Evolutionary conservation across 2,113 vertebrate genomes (phyloP).

Genomic region (Esox niger): DNA sequence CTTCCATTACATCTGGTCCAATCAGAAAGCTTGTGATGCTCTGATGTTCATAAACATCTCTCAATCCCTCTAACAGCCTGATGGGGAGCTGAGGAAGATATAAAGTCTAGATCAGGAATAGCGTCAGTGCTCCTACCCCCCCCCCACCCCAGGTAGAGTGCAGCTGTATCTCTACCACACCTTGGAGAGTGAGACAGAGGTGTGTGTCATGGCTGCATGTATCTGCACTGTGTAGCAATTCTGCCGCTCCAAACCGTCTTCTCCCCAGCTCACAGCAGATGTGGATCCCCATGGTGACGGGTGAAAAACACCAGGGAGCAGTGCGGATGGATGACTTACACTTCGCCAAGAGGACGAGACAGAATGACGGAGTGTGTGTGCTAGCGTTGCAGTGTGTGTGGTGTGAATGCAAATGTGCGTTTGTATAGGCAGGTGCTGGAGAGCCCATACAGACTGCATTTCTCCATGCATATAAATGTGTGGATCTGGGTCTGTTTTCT

Average conservation of each 20-base stretch:
- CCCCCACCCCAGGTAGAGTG: conserved; percentile 6
- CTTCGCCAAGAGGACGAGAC: conserved; percentile 24
- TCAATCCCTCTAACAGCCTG: neutral
- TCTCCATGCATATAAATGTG: neutral
- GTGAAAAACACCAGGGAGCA: conserved; percentile 37
- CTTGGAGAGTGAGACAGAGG: conserved; percentile 3
- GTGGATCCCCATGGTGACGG: conserved; percentile 31
- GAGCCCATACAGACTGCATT: neutral
- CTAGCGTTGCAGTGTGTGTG: conserved; percentile 29
- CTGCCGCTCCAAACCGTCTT: too few relatives aligned
- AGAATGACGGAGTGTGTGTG: conserved; percentile 22
- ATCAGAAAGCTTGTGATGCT: neutral
- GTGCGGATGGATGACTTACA: conserved; percentile 43
- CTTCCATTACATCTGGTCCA: neutral
- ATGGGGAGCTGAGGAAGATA: neutral
- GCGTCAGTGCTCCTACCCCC: conserved; percentile 3
- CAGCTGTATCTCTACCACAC: conserved; percentile 20
- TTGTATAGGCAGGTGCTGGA: conserved; percentile 1
- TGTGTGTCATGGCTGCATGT: conserved; percentile 3
- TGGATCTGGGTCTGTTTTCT: neutral
- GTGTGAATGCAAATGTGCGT: conserved; percentile 28
- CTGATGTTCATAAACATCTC: too few relatives aligned
- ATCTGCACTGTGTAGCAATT: too few relatives aligned
- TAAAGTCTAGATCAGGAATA: neutral
- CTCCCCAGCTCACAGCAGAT: conserved; percentile 1